A percentile compares a stretch with the other conserved stretches of the same genome.
phyloP scores from a whole-genome alignment of 2,113 vertebrate genomes.

The Phrynosoma platyrhinos region DNA sequence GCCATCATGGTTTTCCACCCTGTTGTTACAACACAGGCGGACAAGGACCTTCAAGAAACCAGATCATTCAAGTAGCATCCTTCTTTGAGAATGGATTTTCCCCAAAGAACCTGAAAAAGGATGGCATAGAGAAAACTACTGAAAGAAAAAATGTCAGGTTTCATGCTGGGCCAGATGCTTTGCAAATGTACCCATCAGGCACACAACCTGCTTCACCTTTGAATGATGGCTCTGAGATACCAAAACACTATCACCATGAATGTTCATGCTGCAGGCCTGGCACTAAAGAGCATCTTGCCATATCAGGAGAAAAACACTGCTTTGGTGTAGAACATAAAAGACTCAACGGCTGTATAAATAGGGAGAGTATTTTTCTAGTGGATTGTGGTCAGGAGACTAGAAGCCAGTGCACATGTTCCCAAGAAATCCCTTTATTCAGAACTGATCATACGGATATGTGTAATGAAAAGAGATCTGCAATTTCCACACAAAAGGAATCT shows the following conservation, averaged over 20 bases:
- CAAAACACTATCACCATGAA: not conserved
- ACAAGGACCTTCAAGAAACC: conserved; percentile 13
- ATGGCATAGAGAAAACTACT: not conserved
- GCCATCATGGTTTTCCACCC: not conserved
- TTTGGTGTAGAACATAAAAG: not conserved
- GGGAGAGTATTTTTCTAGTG: conserved; percentile 16
- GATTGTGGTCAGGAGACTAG: conserved; percentile 11
- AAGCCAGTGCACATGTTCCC: conserved; percentile 35
- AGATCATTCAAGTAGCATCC: conserved; percentile 9
- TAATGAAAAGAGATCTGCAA: not conserved
- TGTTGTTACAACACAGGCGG: not conserved
- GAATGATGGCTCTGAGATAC: not conserved
- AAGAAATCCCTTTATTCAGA: conserved; percentile 21
- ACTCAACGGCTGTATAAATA: not conserved
- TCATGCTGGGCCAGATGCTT: not conserved
- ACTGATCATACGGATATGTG: not conserved
- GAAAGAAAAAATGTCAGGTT: conserved; percentile 21
- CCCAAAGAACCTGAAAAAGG: not conserved
- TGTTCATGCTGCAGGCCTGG: not conserved
- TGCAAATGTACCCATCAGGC: not conserved
- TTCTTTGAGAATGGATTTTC: conserved; percentile 28
- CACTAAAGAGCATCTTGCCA: not conserved
- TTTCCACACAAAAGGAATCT: conserved; percentile 9
- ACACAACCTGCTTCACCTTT: not conserved
- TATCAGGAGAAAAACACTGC: not conserved